phyloP scores from a whole-genome alignment of 30 jellyfish, hydroid and myxozoan species.

The Morbakka virulenta region DNA sequence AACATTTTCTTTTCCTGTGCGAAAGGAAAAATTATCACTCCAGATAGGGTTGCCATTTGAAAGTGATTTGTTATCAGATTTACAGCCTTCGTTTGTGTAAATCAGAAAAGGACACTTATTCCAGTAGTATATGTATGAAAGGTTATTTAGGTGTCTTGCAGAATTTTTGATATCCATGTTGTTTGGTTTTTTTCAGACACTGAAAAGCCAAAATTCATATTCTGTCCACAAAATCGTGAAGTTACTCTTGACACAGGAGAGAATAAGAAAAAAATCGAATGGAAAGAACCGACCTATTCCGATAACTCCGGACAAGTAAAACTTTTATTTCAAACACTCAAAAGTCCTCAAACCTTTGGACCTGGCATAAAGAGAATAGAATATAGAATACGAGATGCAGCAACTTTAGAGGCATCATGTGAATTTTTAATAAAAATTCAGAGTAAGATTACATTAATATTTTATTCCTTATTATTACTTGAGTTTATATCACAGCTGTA shows the following conservation, averaged over 20 bases:
- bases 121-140: too few species aligned
- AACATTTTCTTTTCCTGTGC: too few species aligned
- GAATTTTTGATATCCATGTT: background rate
- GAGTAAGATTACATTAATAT: too few species aligned
- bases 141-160: too few species aligned
- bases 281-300: conserved; percentile 74
- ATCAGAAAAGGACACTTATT: too few species aligned
- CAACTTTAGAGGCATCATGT: conserved; percentile 57
- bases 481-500: too few species aligned
- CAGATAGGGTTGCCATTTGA: too few species aligned
- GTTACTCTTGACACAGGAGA: conserved; percentile 48
- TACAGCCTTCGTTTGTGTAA: too few species aligned
- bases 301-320: conserved; percentile 90
- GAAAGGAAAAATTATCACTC: too few species aligned
- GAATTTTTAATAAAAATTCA: conserved; percentile 74
- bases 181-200: conserved; percentile 42
- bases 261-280: conserved; percentile 42
- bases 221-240: conserved; percentile 85
- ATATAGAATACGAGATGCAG: conserved; percentile 64
- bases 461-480: too few species aligned
- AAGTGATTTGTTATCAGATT: too few species aligned
- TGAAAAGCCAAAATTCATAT: conserved; percentile 71
- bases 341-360: conserved; percentile 55
- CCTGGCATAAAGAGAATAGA: conserved; percentile 56
- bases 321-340: conserved; percentile 43